Evolutionary conservation across 2,888 invertebrate species (phyloP), one percentile per base, ranked within the genome.

Genomic region (Dendrolimus pini): DNA sequence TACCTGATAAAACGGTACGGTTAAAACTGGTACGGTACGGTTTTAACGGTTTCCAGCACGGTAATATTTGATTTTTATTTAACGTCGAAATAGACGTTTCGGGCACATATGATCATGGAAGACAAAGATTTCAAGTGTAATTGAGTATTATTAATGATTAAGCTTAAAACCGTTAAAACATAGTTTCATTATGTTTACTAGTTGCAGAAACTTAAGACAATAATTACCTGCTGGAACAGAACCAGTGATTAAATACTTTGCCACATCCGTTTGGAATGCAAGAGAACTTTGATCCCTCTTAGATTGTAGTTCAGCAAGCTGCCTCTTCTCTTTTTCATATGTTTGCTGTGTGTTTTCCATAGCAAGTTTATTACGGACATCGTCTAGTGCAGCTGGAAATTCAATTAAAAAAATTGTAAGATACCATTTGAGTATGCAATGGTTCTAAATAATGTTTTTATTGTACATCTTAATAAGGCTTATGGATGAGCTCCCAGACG

Each of bases 241-340:
- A 7, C 88, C 89, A 55, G 78, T 82, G 10, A 72, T 68, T 60
- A 85, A 65, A 60, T 88, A 90, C 64, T 80, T 82, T 6, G 86
- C 84, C 10, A 90, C 72, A 57, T 90, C 89, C 58, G 75, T 75
- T 59, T 88, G 81, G 68, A 90, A 90, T 8, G 89, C 89, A 7
- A 71, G 68, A 1, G 85, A 72, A 58, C 88, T 87, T 56, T 74
- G 74, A 52, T 88, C 85, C 59, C 85, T 78, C 56, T 74, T 76
- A 0, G 70, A 66, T 62, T 89, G 88, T 18, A 85, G 63, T 54
- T 86, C 85, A 0, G 82, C 87, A n/a, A 90, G 61, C 59, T 85
- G 84, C 59, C 70, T 72, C 58, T 69, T 78, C 63, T 89, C 89
- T 52, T 69, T 66, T 63, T 83, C 78, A 54, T 65, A 68, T 55